Evolutionary conservation across 2,113 vertebrate genomes (phyloP).

Genomic region (Psephotus haematonotus): DNA sequence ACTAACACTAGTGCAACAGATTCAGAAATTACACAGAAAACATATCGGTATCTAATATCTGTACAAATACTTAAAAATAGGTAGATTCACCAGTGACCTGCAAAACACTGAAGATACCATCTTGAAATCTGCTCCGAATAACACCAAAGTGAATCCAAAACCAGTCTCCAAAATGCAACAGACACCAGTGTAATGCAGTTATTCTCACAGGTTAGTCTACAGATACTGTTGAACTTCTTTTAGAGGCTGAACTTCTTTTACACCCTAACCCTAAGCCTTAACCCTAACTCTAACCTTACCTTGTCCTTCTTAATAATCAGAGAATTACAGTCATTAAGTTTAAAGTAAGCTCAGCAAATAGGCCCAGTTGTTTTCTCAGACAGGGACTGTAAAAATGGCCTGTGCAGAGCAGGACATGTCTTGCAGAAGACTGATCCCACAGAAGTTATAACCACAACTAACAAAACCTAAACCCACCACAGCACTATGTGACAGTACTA

Average conservation of each 20-base stretch:
- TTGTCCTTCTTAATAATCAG: background rate
- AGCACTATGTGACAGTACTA: background rate
- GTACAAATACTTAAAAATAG: background rate
- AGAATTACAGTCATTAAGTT: background rate
- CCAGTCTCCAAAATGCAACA: background rate
- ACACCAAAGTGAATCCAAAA: background rate
- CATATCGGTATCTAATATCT: background rate
- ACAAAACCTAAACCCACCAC: background rate
- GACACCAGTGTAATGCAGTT: background rate
- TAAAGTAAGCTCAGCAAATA: background rate
- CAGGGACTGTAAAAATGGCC: background rate
- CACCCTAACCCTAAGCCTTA: too few species aligned
- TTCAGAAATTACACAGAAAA: background rate
- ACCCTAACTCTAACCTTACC: background rate
- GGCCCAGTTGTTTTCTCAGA: background rate
- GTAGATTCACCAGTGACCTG: background rate
- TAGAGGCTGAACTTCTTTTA: background rate
- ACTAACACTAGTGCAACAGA: background rate
- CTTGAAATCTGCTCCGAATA: background rate
- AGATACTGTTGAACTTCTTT: background rate
- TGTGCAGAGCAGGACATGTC: background rate
- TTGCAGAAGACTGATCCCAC: background rate
- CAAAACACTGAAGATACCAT: background rate
- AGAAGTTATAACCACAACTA: background rate
- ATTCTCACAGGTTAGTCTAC: background rate